Evolutionary conservation across 2,888 invertebrate genomes (phyloP).

Genomic region (Parochlus steinenii): DNA sequence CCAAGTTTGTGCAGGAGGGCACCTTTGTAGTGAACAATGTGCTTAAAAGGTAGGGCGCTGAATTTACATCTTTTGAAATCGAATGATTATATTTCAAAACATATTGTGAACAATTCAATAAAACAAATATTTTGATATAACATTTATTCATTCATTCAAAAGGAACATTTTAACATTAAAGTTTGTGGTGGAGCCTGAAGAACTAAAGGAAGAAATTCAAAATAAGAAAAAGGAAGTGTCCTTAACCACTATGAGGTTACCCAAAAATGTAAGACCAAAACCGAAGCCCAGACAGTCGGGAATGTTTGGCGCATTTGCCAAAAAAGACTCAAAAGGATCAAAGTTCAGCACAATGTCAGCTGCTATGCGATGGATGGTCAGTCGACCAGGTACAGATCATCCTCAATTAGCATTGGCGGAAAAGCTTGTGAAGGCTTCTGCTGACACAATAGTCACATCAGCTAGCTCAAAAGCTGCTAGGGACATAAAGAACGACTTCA

Average conservation of each 20-base stretch:
- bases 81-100: too few relatives aligned
- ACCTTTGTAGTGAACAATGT: constrained; percentile 44
- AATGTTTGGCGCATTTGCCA: not conserved
- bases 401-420: constrained; percentile 20
- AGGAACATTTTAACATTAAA: constrained; percentile 46
- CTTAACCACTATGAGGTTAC: constrained; percentile 1
- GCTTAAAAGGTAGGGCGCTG: too few relatives aligned
- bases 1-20: constrained; percentile 50
- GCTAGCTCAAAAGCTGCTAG: constrained; percentile 14
- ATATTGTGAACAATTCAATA: too few relatives aligned
- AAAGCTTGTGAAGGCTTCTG: constrained; percentile 18
- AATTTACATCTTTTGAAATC: too few relatives aligned
- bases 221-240: not conserved
- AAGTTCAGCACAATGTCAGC: constrained; percentile 26
- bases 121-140: too few relatives aligned
- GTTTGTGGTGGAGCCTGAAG: constrained; percentile 9
- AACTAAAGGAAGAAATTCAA: constrained; percentile 9
- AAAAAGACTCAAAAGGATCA: constrained; percentile 3
- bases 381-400: constrained; percentile 19
- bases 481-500: constrained; percentile 19
- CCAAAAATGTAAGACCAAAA: not conserved
- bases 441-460: constrained; percentile 18
- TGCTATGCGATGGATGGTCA: constrained; percentile 26
- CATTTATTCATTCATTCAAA: too few relatives aligned
- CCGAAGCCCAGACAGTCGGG: not conserved